Percentiles rank a stretch among this genome's conserved stretches.
phyloP scores from a whole-genome alignment of 2,888 invertebrate genomes.

The Phortica magna region DNA sequence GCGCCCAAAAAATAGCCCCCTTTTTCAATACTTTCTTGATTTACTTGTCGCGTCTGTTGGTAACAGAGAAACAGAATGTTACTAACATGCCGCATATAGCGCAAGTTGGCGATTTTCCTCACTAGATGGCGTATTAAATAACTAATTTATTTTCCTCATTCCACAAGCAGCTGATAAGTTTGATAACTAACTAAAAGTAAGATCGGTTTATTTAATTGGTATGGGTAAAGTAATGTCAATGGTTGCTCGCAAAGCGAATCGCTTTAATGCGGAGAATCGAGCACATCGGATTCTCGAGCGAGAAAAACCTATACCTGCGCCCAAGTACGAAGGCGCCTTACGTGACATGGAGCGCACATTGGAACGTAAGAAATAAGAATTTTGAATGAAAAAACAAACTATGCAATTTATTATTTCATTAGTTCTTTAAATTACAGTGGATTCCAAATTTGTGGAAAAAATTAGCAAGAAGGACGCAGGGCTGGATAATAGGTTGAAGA shows the following conservation, averaged over 20 bases:
- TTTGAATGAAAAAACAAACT: neutral
- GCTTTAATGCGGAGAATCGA: constrained; percentile 87
- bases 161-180: too few relatives aligned
- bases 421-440: constrained; percentile 67
- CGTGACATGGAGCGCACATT: constrained; percentile 83
- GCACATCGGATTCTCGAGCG: constrained; percentile 86
- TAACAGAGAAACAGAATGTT: too few relatives aligned
- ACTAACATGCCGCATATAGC: too few relatives aligned
- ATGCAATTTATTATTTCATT: neutral
- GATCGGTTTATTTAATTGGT: constrained; percentile 37
- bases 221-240: constrained; percentile 85
- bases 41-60: too few relatives aligned
- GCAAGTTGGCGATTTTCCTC: too few relatives aligned
- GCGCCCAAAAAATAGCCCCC: too few relatives aligned
- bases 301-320: constrained; percentile 84
- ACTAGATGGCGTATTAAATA: too few relatives aligned
- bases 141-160: too few relatives aligned
- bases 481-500: constrained; percentile 83
- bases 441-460: constrained; percentile 82
- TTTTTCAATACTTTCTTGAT: too few relatives aligned
- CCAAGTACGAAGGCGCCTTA: constrained; percentile 82
- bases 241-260: constrained; percentile 81
- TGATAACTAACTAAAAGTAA: too few relatives aligned
- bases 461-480: constrained; percentile 82
- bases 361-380: constrained; percentile 74